These are phyloP conservation scores for Eurytoma californica DNA, from an alignment of 2,888 invertebrate genomes.

Conservation along the genomic window DNA sequence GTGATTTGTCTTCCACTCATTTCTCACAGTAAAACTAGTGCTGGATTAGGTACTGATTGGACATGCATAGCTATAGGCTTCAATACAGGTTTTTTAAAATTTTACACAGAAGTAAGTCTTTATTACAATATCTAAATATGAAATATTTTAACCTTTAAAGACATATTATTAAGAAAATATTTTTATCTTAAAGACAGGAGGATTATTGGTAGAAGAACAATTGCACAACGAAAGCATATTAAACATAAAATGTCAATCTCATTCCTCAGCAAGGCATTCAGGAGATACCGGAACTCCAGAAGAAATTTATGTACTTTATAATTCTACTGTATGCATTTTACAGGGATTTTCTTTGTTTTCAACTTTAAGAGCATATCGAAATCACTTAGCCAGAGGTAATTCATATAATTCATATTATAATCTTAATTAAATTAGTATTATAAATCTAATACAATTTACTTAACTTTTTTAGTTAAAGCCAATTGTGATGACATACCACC, in stretches of 20 bases:
- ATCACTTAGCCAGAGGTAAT: constrained; percentile 87
- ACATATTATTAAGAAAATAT: background rate
- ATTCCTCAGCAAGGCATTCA: constrained; percentile 75
- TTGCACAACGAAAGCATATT: constrained; percentile 88
- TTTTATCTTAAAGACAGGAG: constrained; percentile 79
- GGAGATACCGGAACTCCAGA: constrained; percentile 76
- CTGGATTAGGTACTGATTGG: constrained; percentile 89
- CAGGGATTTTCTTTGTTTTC: constrained; percentile 88
- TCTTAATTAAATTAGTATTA: constrained; percentile 7
- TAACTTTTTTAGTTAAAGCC: constrained; percentile 72
- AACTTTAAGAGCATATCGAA: constrained; percentile 85
- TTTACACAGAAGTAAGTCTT: constrained; percentile 86
- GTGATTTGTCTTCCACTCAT: constrained; percentile 77
- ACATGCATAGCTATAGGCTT: constrained; percentile 93
- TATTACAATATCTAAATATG: background rate
- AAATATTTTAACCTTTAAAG: no score
- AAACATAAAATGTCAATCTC: constrained; percentile 87
- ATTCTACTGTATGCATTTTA: constrained; percentile 83
- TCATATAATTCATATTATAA: background rate
- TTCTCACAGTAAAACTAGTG: constrained; percentile 76
- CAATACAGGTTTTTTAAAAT: constrained; percentile 88
- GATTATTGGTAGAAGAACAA: constrained; percentile 87
- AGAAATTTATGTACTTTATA: constrained; percentile 86
- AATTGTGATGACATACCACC: constrained; percentile 80
- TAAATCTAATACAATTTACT: background rate